Conservation (phyloP, 2,888 invertebrate species). For the Andrena bucephala region DNA sequence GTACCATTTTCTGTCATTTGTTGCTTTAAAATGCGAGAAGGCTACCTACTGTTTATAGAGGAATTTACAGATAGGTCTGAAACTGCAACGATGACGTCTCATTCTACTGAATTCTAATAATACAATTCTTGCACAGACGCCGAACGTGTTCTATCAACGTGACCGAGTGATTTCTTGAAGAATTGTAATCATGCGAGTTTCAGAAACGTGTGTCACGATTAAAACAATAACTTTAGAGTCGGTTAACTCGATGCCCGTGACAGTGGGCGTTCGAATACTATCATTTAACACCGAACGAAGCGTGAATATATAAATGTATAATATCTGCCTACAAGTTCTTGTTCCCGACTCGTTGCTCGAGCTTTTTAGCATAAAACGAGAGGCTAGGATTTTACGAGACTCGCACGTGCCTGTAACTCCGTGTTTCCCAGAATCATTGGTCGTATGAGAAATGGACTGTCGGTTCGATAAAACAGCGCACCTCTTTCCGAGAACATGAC, state of each 20-base stretch:
- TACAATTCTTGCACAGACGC: not conserved
- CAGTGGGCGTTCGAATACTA: slow-evolving; percentile 69
- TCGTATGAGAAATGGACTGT: slow-evolving; percentile 11
- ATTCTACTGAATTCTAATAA: not conserved
- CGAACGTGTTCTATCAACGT: not conserved
- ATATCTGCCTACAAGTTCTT: slow-evolving; percentile 61
- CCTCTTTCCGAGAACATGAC: slow-evolving; percentile 17
- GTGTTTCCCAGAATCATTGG: slow-evolving; percentile 26
- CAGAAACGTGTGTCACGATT: not conserved
- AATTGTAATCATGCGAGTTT: not conserved
- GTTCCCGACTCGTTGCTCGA: slow-evolving; percentile 5
- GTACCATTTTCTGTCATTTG: slow-evolving; percentile 2
- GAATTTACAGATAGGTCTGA: not conserved
- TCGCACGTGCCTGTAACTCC: slow-evolving; percentile 20
- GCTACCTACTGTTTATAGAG: not conserved
- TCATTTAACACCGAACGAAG: slow-evolving; percentile 66
- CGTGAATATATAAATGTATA: slow-evolving; percentile 70
- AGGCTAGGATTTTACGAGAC: not conserved
- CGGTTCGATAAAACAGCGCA: slow-evolving; percentile 12
- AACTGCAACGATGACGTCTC: not conserved
- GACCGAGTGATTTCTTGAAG: not conserved
- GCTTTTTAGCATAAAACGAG: slow-evolving; percentile 34
- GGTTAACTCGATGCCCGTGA: slow-evolving; percentile 19
- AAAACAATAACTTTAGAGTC: slow-evolving; percentile 7
- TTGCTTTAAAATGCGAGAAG: not conserved